Conservation (phyloP, 2,888 invertebrate genomes). For the Leptothorax acervorum region DNA sequence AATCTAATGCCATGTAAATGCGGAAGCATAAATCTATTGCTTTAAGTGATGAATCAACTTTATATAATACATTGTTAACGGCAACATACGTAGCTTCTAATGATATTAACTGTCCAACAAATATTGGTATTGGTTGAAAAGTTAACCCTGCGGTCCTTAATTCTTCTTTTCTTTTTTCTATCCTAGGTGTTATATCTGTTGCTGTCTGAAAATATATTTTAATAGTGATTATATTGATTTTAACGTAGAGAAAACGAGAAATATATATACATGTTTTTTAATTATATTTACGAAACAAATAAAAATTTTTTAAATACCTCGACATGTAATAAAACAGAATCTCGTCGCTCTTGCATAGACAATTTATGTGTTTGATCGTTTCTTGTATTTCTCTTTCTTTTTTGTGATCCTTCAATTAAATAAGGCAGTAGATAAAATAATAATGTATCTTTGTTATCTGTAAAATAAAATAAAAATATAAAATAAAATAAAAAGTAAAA, state of each 20-base stretch:
- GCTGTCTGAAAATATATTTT: background rate
- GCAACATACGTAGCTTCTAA: background rate
- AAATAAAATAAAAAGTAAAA: background rate
- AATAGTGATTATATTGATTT: background rate
- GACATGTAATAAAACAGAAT: background rate
- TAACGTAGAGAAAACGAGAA: too few relatives aligned
- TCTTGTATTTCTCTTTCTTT: background rate
- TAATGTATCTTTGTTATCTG: background rate
- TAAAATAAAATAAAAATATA: background rate
- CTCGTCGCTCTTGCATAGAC: background rate
- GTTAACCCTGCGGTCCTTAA: background rate
- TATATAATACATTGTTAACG: background rate
- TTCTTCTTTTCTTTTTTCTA: conserved; percentile 2
- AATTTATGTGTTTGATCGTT: background rate
- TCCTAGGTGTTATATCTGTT: background rate
- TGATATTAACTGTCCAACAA: background rate
- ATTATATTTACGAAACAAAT: background rate
- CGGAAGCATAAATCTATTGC: conserved; percentile 4
- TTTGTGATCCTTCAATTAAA: background rate
- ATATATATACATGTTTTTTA: too few relatives aligned
- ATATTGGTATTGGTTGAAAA: conserved; percentile 2
- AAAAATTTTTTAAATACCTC: background rate
- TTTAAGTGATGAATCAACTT: background rate
- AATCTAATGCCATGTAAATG: conserved; percentile 6
- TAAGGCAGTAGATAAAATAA: background rate